Evolutionary conservation across 1,140 invertebrate species (phyloP).

Genomic region (Leucophenga varia): DNA sequence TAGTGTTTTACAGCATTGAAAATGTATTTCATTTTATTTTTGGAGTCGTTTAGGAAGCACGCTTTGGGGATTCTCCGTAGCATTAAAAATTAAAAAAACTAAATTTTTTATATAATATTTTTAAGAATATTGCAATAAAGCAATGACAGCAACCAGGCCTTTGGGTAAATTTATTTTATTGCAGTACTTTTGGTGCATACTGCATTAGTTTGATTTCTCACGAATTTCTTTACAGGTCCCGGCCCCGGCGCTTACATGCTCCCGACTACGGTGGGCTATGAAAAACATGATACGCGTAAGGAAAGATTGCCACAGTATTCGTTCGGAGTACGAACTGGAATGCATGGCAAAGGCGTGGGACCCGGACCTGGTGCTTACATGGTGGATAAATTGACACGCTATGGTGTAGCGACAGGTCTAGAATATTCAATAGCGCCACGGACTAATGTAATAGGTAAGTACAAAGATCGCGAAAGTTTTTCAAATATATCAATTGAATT

Average conservation of each 20-base stretch:
- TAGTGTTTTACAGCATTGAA: no score
- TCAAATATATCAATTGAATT: background rate
- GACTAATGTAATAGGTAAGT: constrained; percentile 27
- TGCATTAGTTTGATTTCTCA: no score
- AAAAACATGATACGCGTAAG: constrained; percentile 61
- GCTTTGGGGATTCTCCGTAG: constrained; percentile 11
- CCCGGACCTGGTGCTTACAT: constrained; percentile 46
- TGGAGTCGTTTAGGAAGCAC: constrained; percentile 21
- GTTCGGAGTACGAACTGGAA: constrained; percentile 56
- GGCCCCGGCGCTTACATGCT: constrained; percentile 65
- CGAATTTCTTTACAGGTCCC: constrained; percentile 58
- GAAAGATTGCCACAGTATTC: constrained; percentile 64
- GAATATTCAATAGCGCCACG: constrained; percentile 48
- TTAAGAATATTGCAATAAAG: constrained; percentile 39
- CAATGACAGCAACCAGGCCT: constrained; percentile 26
- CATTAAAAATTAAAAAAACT: constrained; percentile 14
- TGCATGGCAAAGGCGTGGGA: constrained; percentile 13
- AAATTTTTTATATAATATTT: constrained; percentile 25
- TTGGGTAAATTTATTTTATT: constrained; percentile 41
- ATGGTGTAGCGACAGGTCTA: constrained; percentile 28
- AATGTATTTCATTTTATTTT: constrained; percentile 15
- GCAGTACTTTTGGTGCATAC: no score
- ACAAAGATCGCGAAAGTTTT: background rate
- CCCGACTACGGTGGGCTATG: constrained; percentile 62
- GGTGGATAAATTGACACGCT: constrained; percentile 38